Evolutionary conservation across 2,888 invertebrate species (phyloP).

Genomic region (Erpobdella octoculata): DNA sequence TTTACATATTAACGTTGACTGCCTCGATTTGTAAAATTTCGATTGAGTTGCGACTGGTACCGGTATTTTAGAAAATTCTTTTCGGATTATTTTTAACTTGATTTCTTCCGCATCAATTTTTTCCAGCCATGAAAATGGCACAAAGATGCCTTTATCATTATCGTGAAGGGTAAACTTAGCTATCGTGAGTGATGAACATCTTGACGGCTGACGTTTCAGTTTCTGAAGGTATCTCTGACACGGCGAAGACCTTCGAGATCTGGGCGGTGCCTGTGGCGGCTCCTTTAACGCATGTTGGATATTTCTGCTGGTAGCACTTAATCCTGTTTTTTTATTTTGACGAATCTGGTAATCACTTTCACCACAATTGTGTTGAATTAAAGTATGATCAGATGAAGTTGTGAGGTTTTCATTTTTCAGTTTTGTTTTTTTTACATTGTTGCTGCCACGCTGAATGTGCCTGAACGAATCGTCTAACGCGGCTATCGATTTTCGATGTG

Average conservation of each 20-base stretch:
- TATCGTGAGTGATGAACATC: background rate
- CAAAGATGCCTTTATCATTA: constrained; percentile 22
- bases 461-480: too few species aligned
- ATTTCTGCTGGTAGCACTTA: background rate
- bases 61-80: constrained; percentile 22
- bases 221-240: background rate
- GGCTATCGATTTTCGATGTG: too few species aligned
- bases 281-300: background rate
- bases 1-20: constrained; percentile 17
- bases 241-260: background rate
- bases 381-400: too few species aligned
- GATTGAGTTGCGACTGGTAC: background rate
- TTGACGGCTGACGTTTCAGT: background rate
- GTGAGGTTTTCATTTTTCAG: background rate
- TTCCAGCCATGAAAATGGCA: constrained; percentile 23
- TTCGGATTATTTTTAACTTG: constrained; percentile 7
- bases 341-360: background rate
- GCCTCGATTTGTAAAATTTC: constrained; percentile 19
- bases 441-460: background rate
- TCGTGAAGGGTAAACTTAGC: constrained; percentile 21
- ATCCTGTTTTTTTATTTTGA: background rate
- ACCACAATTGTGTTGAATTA: too few species aligned
- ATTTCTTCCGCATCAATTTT: constrained; percentile 22
- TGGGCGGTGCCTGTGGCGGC: background rate
- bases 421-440: background rate